Base-by-base conservation (phyloP, 2,797 vertebrate species). In the Balearica regulorum region DNA sequence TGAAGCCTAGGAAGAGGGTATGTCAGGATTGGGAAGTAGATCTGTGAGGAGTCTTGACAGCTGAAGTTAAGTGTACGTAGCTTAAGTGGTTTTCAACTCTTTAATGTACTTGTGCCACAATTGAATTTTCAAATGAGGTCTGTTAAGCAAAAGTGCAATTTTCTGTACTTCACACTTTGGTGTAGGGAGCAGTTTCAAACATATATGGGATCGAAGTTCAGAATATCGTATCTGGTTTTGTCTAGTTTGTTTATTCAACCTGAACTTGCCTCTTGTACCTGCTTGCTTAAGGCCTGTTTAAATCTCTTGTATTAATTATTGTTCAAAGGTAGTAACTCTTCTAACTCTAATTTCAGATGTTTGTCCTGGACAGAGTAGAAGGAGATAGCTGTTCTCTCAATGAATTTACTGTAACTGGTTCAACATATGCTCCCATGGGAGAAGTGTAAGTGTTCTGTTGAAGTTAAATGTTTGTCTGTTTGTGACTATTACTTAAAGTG, bases 351-450 rank as follows among this genome's bases (percentile, higher is more conserved):
- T 94, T 97, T 66, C 98, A 99, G 99, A 99, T 99, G 99, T 99
- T 99, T 97, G 79, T 99, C 93, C 43, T 99, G 96, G 98, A 99
- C 97, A 99, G 98, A 97, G 98, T 98, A 11, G 99, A 99, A 93
- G 98, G 98, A 35, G 99, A 99, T 79, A 98, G 97, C 97, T 99
- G 99, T 97, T 98, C 98, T 87, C 98, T 99, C 96, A 98, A 98
- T 24, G 99, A 99, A 96, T 99, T 99, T 97, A 99, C 99, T 95
- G 98, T 99, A 97, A 99, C 99, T 39, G 99, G 99, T n/a, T 99
- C 99, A 48, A 99, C 99, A 8, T 99, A 99, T 0, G 99, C 99
- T 41, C 99, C 99, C 7, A 98, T 99, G 83, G 99, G 99, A 98
- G 99, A 99, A 97, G 98, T 99, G 99, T 99, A 98, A 99, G 99